Conservation (phyloP, 2,113 vertebrate genomes). For the Vulpes ferrilata region DNA sequence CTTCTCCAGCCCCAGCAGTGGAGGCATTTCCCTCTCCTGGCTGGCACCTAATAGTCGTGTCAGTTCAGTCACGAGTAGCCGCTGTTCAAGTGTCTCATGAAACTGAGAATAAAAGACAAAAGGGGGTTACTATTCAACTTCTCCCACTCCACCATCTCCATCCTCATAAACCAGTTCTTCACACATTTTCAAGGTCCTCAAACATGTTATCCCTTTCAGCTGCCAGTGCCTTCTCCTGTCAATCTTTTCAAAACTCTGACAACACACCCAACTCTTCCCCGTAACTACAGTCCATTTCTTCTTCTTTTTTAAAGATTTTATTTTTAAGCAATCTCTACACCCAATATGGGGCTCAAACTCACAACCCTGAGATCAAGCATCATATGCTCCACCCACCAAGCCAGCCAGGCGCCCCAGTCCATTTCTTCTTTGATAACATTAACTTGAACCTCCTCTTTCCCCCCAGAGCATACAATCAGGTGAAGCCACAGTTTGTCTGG, state of each 20-base stretch:
- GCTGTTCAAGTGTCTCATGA: conserved; percentile 89
- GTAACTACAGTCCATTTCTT: conserved; percentile 7
- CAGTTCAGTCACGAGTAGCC: conserved; percentile 89
- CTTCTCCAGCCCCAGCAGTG: conserved; percentile 87
- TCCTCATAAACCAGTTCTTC: background rate
- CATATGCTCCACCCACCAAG: background rate
- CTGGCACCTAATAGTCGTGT: conserved; percentile 84
- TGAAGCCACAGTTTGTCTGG: background rate
- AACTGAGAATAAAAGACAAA: conserved; percentile 85
- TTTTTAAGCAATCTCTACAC: background rate
- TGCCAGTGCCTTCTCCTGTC: background rate
- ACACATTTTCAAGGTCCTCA: conserved; percentile 21
- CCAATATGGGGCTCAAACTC: background rate
- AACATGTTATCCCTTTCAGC: background rate
- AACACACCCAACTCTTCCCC: background rate
- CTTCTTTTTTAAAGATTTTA: background rate
- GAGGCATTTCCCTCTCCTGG: conserved; percentile 64
- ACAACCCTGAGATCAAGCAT: background rate
- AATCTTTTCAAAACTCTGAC: conserved; percentile 25
- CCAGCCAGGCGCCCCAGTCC: background rate
- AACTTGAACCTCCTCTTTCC: background rate
- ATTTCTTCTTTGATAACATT: conserved; percentile 19
- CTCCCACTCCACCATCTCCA: background rate
- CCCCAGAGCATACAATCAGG: background rate
- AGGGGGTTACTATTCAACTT: background rate